phyloP scores from a whole-genome alignment of 2,888 invertebrate species.

The Drosophila emarginata region DNA sequence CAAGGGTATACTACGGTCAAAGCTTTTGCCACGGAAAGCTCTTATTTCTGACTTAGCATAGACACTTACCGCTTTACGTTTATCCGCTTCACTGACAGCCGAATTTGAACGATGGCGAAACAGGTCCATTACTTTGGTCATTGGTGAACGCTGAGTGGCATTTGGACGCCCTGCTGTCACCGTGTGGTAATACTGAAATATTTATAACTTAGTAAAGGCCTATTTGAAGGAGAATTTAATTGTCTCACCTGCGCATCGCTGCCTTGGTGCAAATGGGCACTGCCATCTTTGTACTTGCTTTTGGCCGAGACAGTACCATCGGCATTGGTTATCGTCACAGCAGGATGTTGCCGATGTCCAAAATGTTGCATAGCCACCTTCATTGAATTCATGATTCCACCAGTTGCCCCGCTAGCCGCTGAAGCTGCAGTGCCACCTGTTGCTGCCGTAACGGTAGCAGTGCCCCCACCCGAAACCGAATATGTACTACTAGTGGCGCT shows the following conservation, averaged over 20 bases:
- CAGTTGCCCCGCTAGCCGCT: conserved; percentile 29
- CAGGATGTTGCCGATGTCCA: conserved; percentile 79
- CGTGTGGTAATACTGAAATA: conserved; percentile 87
- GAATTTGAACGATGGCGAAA: conserved; percentile 90
- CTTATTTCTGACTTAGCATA: conserved; percentile 29
- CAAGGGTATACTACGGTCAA: neutral
- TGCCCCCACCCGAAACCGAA: conserved; percentile 60
- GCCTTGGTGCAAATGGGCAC: conserved; percentile 88
- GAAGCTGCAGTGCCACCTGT: conserved; percentile 32
- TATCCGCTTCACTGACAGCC: conserved; percentile 87
- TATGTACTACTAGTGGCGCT: conserved; percentile 79
- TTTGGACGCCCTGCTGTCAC: conserved; percentile 86
- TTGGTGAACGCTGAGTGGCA: conserved; percentile 86
- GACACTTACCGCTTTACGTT: conserved; percentile 87
- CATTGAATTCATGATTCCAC: conserved; percentile 91
- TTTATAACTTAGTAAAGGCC: neutral
- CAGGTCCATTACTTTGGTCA: conserved; percentile 96
- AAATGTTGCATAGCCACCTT: conserved; percentile 89
- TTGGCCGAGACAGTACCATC: conserved; percentile 75
- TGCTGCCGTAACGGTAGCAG: conserved; percentile 52
- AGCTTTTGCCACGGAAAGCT: neutral
- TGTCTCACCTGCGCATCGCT: conserved; percentile 82
- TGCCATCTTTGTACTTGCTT: conserved; percentile 86
- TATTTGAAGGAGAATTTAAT: neutral
- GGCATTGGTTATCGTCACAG: conserved; percentile 79